These are phyloP conservation scores for Strigamia crassipes DNA, from an alignment of 2,888 invertebrate species.

Conservation along the genomic window DNA sequence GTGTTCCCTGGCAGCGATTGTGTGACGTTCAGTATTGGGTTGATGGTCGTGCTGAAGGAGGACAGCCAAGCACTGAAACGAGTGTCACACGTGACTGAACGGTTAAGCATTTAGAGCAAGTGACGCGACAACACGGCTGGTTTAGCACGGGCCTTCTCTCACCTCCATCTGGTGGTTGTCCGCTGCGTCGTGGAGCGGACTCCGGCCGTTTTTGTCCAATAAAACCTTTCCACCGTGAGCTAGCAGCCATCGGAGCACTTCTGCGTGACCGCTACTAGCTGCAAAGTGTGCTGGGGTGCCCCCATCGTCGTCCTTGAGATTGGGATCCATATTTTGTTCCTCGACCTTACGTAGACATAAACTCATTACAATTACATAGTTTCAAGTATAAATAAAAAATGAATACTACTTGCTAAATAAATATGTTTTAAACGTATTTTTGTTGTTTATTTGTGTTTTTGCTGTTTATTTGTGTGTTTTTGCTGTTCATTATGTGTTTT, in stretches of 20 bases:
- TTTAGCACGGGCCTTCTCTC: slow-evolving; percentile 51
- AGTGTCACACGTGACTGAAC: background rate
- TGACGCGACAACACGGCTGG: slow-evolving; percentile 24
- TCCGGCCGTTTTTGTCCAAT: slow-evolving; percentile 84
- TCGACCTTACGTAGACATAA: slow-evolving; percentile 63
- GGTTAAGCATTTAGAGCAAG: background rate
- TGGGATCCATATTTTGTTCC: slow-evolving; percentile 82
- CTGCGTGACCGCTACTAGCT: slow-evolving; percentile 76
- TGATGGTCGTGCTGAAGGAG: slow-evolving; percentile 23
- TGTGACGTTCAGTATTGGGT: slow-evolving; percentile 13
- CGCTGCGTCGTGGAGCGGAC: slow-evolving; percentile 88
- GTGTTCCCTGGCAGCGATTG: background rate
- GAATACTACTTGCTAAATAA: too few relatives aligned
- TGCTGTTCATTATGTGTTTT: too few relatives aligned
- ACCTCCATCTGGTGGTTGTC: slow-evolving; percentile 90
- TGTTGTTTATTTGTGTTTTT: too few relatives aligned
- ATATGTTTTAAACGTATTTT: too few relatives aligned
- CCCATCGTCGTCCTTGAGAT: slow-evolving; percentile 83
- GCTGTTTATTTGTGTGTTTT: too few relatives aligned
- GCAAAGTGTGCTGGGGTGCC: slow-evolving; percentile 89
- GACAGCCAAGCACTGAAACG: slow-evolving; percentile 30
- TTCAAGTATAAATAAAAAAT: too few relatives aligned
- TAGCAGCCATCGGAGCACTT: slow-evolving; percentile 77
- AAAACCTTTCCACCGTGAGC: slow-evolving; percentile 79
- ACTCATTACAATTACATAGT: background rate